phyloP scores from a whole-genome alignment of 2,797 vertebrate species.

The Spea hammondii region DNA sequence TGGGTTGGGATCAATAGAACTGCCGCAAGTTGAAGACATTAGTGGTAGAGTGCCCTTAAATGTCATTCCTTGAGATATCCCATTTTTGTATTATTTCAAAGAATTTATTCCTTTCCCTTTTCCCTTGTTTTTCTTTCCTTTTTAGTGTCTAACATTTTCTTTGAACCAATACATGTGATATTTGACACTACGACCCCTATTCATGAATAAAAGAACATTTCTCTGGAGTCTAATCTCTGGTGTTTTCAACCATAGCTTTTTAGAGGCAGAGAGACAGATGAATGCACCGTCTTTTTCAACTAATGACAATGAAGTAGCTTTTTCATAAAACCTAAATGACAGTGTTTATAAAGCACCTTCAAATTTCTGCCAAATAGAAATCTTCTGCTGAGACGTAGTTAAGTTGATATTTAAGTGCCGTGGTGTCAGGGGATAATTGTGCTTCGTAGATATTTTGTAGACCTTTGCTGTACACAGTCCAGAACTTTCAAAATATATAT shows the following conservation, averaged over 20 bases:
- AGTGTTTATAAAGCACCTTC: conserved; percentile 53
- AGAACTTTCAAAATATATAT: too few relatives aligned
- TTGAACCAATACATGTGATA: conserved; percentile 45
- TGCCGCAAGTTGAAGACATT: conserved; percentile 54
- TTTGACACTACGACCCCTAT: conserved; percentile 57
- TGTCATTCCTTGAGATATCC: not conserved
- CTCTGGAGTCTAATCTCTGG: conserved; percentile 56
- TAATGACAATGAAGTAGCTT: conserved; percentile 58
- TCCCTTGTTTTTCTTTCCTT: conserved; percentile 43
- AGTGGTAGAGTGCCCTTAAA: conserved; percentile 31
- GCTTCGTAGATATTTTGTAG: too few relatives aligned
- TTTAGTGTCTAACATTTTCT: conserved; percentile 52
- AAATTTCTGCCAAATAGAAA: conserved; percentile 44
- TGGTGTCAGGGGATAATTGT: conserved; percentile 25
- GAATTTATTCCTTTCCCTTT: conserved; percentile 35
- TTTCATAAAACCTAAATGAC: conserved; percentile 57
- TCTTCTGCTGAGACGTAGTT: not conserved
- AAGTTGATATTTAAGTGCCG: conserved; percentile 50
- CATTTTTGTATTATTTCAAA: conserved; percentile 45
- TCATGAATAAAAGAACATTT: conserved; percentile 56
- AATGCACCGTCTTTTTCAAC: conserved; percentile 63
- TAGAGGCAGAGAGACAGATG: conserved; percentile 56
- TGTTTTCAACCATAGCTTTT: conserved; percentile 56
- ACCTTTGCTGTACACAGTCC: too few relatives aligned
- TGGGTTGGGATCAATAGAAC: conserved; percentile 54